Conservation (phyloP, 1,140 invertebrate species). For the Periplaneta americana region DNA sequence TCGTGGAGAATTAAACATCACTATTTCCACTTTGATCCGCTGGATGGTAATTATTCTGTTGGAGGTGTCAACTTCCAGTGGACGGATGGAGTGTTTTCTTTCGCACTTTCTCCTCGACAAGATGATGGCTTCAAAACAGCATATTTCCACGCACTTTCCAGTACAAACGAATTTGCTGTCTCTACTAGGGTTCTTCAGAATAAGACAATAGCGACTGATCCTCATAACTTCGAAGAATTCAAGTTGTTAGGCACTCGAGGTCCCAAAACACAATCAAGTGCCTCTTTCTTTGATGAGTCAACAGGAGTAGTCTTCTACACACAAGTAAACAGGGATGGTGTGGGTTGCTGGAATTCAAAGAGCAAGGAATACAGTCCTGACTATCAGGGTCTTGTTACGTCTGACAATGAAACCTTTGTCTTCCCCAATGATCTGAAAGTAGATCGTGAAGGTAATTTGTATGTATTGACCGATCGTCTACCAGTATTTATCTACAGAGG, state of each 20-base stretch:
- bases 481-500: slow-evolving; percentile 63
- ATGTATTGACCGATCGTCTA: slow-evolving; percentile 66
- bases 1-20: slow-evolving; percentile 73
- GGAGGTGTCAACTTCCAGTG: slow-evolving; percentile 69
- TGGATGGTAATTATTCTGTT: slow-evolving; percentile 61
- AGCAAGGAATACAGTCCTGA: slow-evolving; percentile 51
- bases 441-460: slow-evolving; percentile 52
- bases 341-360: slow-evolving; percentile 65
- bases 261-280: slow-evolving; percentile 43
- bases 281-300: slow-evolving; percentile 45
- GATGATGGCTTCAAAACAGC: slow-evolving; percentile 35
- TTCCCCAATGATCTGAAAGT: slow-evolving; percentile 39
- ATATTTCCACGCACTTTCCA: slow-evolving; percentile 72
- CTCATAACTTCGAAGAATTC: slow-evolving; percentile 30
- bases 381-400: slow-evolving; percentile 31
- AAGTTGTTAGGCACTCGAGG: slow-evolving; percentile 54
- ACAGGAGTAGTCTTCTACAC: slow-evolving; percentile 57
- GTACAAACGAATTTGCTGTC: slow-evolving; percentile 68
- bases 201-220: slow-evolving; percentile 44
- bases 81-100: slow-evolving; percentile 67
- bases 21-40: slow-evolving; percentile 75
- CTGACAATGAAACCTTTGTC: slow-evolving; percentile 35
- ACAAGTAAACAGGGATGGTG: slow-evolving; percentile 56
- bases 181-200: slow-evolving; percentile 64
- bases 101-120: slow-evolving; percentile 54